Conservation (phyloP, 2,888 invertebrate genomes). For the Galerucella nymphaeae region DNA sequence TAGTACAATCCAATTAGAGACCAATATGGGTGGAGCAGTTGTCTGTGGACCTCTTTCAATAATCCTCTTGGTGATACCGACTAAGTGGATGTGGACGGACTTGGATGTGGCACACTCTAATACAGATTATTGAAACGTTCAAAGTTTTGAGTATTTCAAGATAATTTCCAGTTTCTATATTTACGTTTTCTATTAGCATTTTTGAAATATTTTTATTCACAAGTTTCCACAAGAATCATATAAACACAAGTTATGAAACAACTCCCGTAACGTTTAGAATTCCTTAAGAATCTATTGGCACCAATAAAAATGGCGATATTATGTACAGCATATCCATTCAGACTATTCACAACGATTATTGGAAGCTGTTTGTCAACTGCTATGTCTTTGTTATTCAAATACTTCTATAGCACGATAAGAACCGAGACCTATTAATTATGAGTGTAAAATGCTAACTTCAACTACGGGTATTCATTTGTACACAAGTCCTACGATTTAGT, state of each 20-base stretch:
- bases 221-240: too few species aligned
- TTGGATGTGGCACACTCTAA: too few species aligned
- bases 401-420: slow-evolving; percentile 49
- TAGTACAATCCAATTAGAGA: too few species aligned
- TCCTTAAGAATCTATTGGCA: slow-evolving; percentile 8
- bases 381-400: slow-evolving; percentile 56
- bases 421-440: slow-evolving; percentile 51
- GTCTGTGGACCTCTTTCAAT: too few species aligned
- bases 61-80: too few species aligned
- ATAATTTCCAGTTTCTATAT: too few species aligned
- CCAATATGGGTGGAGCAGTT: too few species aligned
- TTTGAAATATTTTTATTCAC: too few species aligned
- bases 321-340: slow-evolving; percentile 35
- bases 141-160: too few species aligned
- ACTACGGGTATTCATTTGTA: slow-evolving; percentile 34
- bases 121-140: too few species aligned
- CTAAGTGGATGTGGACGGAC: too few species aligned
- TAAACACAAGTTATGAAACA: background rate
- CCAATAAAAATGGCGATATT: slow-evolving; percentile 30
- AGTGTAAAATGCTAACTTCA: slow-evolving; percentile 40
- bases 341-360: slow-evolving; percentile 45
- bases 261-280: background rate
- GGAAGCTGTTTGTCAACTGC: slow-evolving; percentile 50
- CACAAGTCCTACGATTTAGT: slow-evolving; percentile 36
- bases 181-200: too few species aligned